A percentile compares a stretch with the other conserved stretches of the same genome.
Conservation (phyloP, 2,888 invertebrate genomes). For the Crematogaster levior region DNA sequence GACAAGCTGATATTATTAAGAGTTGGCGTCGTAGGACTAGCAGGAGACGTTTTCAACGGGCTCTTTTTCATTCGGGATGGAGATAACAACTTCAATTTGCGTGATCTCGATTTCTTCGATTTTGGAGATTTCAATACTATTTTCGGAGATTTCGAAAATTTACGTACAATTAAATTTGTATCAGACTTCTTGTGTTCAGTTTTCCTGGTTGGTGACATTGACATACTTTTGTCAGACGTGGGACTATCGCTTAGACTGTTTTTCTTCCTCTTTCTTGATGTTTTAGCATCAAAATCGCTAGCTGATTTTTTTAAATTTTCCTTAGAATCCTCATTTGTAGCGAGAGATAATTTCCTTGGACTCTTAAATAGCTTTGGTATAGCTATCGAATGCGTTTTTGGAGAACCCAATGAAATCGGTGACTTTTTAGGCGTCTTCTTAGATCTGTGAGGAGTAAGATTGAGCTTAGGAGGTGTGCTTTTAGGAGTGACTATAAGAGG, state of each 20-base stretch:
- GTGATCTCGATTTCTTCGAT: constrained; percentile 4
- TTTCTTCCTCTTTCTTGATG: neutral
- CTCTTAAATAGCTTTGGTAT: constrained; percentile 71
- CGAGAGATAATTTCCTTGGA: constrained; percentile 73
- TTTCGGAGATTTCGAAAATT: constrained; percentile 76
- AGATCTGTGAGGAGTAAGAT: constrained; percentile 75
- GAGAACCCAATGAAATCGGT: constrained; percentile 76
- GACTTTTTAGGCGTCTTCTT: constrained; percentile 78
- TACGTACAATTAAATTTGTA: constrained; percentile 39
- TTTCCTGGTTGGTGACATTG: neutral
- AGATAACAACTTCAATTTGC: constrained; percentile 6
- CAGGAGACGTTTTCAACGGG: neutral
- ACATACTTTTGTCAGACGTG: neutral
- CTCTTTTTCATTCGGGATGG: neutral
- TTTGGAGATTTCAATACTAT: constrained; percentile 61
- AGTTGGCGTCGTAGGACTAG: neutral
- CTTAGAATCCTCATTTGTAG: constrained; percentile 44
- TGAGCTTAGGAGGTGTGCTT: constrained; percentile 76
- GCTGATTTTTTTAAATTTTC: neutral
- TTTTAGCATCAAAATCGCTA: neutral
- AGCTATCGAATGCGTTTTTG: constrained; percentile 72
- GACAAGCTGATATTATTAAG: neutral
- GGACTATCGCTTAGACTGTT: neutral
- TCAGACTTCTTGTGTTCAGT: neutral
- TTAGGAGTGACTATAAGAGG: constrained; percentile 70